Evolutionary conservation across 2,888 invertebrate species (phyloP).

Genomic region (Mesoligia furuncula): DNA sequence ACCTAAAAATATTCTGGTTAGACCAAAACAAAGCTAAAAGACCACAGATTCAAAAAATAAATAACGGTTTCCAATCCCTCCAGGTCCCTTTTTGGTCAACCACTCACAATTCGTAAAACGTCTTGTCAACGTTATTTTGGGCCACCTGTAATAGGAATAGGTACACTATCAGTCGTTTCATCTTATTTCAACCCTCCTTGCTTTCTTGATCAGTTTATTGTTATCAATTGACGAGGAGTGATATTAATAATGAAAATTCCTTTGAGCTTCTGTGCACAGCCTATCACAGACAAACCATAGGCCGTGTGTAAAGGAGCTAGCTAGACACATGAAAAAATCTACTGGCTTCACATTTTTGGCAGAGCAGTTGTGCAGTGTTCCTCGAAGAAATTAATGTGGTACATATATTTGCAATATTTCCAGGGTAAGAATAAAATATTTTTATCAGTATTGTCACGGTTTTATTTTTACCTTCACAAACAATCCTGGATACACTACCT

Average conservation of each 20-base stretch:
- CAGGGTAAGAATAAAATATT: slow-evolving; percentile 43
- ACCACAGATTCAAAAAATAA: no score
- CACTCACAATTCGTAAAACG: neutral
- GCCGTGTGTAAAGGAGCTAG: neutral
- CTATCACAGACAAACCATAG: neutral
- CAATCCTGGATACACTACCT: neutral
- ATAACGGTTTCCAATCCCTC: no score
- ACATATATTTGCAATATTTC: slow-evolving; percentile 13
- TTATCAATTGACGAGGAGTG: neutral
- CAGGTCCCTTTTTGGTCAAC: no score
- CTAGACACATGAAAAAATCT: neutral
- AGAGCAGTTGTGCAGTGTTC: no score
- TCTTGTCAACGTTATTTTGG: neutral
- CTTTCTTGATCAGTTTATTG: neutral
- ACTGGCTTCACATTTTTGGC: neutral
- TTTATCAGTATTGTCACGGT: slow-evolving; percentile 19
- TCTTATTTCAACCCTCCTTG: neutral
- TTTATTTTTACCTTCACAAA: slow-evolving; percentile 50
- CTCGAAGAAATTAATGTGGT: no score
- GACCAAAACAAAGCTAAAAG: no score
- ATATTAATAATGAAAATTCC: neutral
- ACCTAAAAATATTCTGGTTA: no score
- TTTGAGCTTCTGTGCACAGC: neutral
- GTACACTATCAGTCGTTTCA: neutral
- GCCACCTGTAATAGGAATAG: neutral